phyloP scores from a whole-genome alignment of 2,888 invertebrate species.

The Apoderus coryli region DNA sequence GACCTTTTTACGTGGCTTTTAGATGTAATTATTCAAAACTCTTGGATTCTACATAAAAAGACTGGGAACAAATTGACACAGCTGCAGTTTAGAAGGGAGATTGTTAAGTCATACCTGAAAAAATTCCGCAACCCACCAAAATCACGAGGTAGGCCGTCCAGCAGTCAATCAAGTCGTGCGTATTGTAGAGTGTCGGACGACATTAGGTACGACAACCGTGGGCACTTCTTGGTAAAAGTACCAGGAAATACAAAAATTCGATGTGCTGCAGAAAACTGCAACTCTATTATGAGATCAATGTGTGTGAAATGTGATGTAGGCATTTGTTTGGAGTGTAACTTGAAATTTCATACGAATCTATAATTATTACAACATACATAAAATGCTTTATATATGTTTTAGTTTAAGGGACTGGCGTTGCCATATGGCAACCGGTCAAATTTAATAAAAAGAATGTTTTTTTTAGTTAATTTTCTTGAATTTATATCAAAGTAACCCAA shows the following conservation, averaged over 20 bases:
- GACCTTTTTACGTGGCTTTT: slow-evolving; percentile 9
- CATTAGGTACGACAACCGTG: slow-evolving; percentile 11
- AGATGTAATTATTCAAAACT: slow-evolving; percentile 10
- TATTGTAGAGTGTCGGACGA: slow-evolving; percentile 10
- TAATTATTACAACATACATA: too few species aligned
- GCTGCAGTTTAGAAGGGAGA: slow-evolving; percentile 5
- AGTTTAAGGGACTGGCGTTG: too few species aligned
- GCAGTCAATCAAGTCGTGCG: slow-evolving; percentile 4
- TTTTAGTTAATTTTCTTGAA: too few species aligned
- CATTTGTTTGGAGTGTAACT: background rate
- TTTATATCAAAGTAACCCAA: too few species aligned
- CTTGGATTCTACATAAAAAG: slow-evolving; percentile 9
- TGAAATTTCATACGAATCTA: slow-evolving; percentile 1
- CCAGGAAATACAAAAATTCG: background rate
- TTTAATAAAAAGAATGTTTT: too few species aligned
- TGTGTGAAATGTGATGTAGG: slow-evolving; percentile 2
- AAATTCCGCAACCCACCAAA: slow-evolving; percentile 5
- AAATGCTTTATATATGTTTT: too few species aligned
- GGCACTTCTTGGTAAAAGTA: slow-evolving; percentile 10
- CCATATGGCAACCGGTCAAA: too few species aligned
- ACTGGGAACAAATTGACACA: slow-evolving; percentile 5
- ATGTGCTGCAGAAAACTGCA: background rate
- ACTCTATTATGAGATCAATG: background rate
- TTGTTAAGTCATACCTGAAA: slow-evolving; percentile 5
- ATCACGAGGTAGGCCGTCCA: slow-evolving; percentile 2